These are phyloP conservation scores for Ectobius pallidus DNA, from an alignment of 2,888 invertebrate species.

Conservation along the genomic window DNA sequence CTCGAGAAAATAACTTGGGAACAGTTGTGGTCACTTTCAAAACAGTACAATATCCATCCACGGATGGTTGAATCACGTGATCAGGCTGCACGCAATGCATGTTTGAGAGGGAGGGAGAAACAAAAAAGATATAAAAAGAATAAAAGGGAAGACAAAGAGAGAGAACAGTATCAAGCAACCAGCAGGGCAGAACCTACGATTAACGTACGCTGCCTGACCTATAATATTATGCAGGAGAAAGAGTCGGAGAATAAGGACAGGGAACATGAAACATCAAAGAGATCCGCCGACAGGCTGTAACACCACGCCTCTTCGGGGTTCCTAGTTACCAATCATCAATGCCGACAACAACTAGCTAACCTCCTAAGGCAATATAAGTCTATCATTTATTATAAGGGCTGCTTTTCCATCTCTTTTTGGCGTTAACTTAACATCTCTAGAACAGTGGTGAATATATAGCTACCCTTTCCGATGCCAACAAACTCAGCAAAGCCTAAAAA, in stretches of 20 bases:
- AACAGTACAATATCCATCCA: neutral
- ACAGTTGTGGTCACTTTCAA: neutral
- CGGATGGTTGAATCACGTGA: conserved; percentile 18
- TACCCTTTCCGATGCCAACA: neutral
- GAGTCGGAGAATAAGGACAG: conserved; percentile 1
- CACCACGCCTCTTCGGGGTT: conserved; percentile 31
- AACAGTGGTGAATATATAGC: neutral
- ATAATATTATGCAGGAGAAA: conserved; percentile 22
- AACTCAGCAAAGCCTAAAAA: neutral
- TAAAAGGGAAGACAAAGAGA: conserved; percentile 23
- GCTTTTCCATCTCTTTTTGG: neutral
- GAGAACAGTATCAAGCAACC: conserved; percentile 19
- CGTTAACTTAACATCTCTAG: neutral
- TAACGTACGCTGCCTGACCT: conserved; percentile 17
- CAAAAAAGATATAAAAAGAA: conserved; percentile 1
- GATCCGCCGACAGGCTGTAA: conserved; percentile 33
- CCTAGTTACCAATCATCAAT: conserved; percentile 33
- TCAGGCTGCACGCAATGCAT: conserved; percentile 5
- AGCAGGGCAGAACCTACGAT: conserved; percentile 5
- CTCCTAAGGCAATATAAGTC: conserved; percentile 30
- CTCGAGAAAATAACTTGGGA: no score
- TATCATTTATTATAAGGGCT: conserved; percentile 35
- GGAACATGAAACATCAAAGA: conserved; percentile 35
- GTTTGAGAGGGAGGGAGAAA: conserved; percentile 4
- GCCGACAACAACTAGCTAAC: conserved; percentile 27